These are phyloP conservation scores for Mesorhabditis sp. DNA, from an alignment of 2,888 invertebrate genomes.

Conservation along the genomic window DNA sequence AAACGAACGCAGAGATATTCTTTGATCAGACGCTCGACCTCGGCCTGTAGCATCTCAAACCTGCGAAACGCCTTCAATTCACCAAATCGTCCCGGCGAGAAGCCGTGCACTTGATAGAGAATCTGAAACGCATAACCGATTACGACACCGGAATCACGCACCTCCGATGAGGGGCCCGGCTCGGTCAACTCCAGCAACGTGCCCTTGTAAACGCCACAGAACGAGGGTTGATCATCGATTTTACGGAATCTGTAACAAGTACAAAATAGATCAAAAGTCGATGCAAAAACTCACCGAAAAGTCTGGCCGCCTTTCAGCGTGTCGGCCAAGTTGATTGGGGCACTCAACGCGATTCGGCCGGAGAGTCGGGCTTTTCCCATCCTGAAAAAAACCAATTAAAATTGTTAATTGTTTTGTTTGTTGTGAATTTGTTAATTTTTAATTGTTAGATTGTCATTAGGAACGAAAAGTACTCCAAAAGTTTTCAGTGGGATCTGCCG, in stretches of 20 bases:
- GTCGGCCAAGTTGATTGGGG: neutral
- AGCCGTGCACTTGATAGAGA: neutral
- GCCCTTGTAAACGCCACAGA: neutral
- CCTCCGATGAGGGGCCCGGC: neutral
- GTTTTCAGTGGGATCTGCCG: too few species aligned
- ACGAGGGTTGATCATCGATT: neutral
- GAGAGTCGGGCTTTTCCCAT: neutral
- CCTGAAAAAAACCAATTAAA: too few species aligned
- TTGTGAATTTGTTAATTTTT: too few species aligned
- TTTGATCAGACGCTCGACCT: neutral
- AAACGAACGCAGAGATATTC: neutral
- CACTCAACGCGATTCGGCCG: neutral
- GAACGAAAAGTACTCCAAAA: too few species aligned
- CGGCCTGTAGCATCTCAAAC: too few species aligned
- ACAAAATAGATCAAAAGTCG: neutral
- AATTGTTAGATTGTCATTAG: too few species aligned
- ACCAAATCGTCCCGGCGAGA: neutral
- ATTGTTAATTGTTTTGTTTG: too few species aligned
- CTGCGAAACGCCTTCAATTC: too few species aligned
- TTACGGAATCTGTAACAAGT: neutral
- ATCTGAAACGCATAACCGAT: neutral
- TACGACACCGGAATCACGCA: neutral
- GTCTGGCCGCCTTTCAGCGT: neutral
- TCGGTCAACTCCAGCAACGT: neutral
- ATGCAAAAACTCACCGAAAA: slow-evolving; percentile 1